Evolutionary conservation across 1,140 invertebrate species (phyloP).

Genomic region (Druon quercuslanigerum): DNA sequence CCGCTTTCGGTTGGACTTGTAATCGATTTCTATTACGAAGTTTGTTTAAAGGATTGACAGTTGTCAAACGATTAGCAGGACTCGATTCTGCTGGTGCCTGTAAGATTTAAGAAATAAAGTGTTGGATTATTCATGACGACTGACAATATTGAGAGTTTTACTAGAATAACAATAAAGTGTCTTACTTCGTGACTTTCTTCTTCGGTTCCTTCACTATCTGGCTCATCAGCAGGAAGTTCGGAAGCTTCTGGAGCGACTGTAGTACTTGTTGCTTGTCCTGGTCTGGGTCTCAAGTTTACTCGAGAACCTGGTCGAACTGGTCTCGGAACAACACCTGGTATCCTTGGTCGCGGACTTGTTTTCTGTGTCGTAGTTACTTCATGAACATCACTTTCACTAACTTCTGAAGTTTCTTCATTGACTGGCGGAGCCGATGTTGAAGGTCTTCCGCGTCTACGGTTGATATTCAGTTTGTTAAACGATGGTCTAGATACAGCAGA

Average conservation of each 20-base stretch:
- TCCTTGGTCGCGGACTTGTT: conserved; percentile 46
- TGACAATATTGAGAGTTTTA: conserved; percentile 42
- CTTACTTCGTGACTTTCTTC: conserved; percentile 72
- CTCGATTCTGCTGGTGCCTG: conserved; percentile 71
- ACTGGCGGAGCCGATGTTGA: conserved; percentile 53
- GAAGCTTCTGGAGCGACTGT: conserved; percentile 60
- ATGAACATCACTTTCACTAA: conserved; percentile 48
- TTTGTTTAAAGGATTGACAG: conserved; percentile 70
- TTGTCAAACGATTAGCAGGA: conserved; percentile 61
- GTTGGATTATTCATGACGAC: not conserved
- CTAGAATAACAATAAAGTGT: conserved; percentile 35
- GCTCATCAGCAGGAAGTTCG: conserved; percentile 70
- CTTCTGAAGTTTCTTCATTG: conserved; percentile 61
- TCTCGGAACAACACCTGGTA: conserved; percentile 63
- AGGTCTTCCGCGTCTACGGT: conserved; percentile 66
- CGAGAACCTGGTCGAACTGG: conserved; percentile 77
- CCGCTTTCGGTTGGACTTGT: conserved; percentile 70
- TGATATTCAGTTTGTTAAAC: conserved; percentile 68
- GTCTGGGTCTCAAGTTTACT: conserved; percentile 76
- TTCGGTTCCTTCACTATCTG: conserved; percentile 72
- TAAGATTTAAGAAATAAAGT: not conserved
- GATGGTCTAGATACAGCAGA: conserved; percentile 57
- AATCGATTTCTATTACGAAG: conserved; percentile 69
- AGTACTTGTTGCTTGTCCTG: conserved; percentile 71
- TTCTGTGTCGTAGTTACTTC: conserved; percentile 52